phyloP scores from a whole-genome alignment of 2,113 vertebrate species.

The Cygnus atratus region DNA sequence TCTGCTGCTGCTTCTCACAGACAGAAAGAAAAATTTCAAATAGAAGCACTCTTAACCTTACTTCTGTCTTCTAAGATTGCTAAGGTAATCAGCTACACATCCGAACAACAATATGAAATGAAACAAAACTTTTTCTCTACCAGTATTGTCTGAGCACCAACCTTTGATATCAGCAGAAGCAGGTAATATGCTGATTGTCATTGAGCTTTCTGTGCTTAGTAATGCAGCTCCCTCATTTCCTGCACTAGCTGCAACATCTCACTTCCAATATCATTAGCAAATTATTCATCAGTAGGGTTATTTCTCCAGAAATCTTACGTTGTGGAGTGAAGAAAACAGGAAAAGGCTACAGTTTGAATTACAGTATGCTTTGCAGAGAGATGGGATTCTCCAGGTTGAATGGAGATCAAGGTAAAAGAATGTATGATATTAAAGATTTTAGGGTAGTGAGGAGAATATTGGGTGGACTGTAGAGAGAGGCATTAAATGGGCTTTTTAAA shows the following conservation, averaged over 20 bases:
- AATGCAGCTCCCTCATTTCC: not conserved
- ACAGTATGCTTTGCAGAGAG: not conserved
- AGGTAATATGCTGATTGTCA: not conserved
- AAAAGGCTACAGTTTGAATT: not conserved
- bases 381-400: not conserved
- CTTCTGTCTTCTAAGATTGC: not conserved
- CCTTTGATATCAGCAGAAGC: not conserved
- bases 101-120: not conserved
- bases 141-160: not conserved
- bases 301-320: slow-evolving; percentile 5
- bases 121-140: not conserved
- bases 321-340: not conserved
- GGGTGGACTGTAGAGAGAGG: not conserved
- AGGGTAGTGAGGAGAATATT: not conserved
- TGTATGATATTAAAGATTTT: not conserved
- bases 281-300: not conserved
- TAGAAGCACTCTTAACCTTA: not conserved
- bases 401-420: not conserved
- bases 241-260: not conserved
- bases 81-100: not conserved
- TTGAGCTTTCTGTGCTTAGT: not conserved
- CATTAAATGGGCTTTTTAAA: not conserved
- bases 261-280: not conserved
- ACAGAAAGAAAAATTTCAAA: not conserved
- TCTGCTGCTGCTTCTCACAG: not conserved